Evolutionary conservation across 2,888 invertebrate genomes (phyloP).

Genomic region (Lydus trimaculatus): DNA sequence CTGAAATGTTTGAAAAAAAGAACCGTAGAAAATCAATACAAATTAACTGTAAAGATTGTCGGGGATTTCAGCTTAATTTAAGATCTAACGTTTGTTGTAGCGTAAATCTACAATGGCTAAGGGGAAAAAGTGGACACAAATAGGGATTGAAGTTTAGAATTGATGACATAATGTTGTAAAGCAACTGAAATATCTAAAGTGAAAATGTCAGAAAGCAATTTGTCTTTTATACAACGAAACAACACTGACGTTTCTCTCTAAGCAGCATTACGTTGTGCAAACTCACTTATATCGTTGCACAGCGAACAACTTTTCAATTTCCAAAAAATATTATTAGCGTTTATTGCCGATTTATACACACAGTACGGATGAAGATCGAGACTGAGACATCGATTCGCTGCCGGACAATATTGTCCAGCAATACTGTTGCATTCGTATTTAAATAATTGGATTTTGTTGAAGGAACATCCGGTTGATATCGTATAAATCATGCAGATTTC

Average conservation of each 20-base stretch:
- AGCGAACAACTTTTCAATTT: no score
- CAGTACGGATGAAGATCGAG: no score
- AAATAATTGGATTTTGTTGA: background rate
- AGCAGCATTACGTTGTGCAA: background rate
- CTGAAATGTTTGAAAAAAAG: background rate
- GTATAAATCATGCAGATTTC: background rate
- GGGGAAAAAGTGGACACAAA: conserved; percentile 10
- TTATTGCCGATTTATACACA: no score
- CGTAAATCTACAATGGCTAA: background rate
- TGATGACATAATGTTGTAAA: conserved; percentile 19
- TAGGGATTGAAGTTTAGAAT: conserved; percentile 23
- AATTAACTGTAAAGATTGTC: background rate
- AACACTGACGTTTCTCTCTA: background rate
- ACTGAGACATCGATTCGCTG: no score
- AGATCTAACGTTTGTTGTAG: background rate
- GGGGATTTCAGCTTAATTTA: background rate
- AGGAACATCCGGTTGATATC: background rate
- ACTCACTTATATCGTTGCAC: no score
- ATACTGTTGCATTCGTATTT: background rate
- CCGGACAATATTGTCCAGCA: no score
- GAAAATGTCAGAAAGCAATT: conserved; percentile 31
- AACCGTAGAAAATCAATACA: background rate
- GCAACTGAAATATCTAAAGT: conserved; percentile 24
- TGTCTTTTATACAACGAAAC: conserved; percentile 19
- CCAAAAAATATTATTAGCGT: no score